phyloP scores from a whole-genome alignment of 2,888 invertebrate species.

The Bedellia somnulentella region DNA sequence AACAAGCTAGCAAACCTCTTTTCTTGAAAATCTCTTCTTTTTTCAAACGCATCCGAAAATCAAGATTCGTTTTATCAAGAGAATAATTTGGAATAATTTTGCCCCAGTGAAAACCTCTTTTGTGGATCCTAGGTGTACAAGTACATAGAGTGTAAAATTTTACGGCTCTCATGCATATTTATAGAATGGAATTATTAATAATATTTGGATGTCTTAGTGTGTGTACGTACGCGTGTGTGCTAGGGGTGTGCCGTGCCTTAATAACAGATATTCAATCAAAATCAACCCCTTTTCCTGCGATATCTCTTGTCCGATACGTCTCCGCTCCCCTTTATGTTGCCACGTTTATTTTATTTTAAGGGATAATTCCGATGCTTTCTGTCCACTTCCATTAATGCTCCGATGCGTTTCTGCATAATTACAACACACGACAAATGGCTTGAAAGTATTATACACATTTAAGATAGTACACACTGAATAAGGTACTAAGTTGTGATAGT shows the following conservation, averaged over 20 bases:
- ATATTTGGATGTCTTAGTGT: conserved; percentile 28
- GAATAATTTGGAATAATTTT: too few species aligned
- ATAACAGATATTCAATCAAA: conserved; percentile 63
- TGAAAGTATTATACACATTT: too few species aligned
- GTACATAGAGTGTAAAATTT: conserved; percentile 35
- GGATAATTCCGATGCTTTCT: conserved; percentile 8
- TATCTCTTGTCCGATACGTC: conserved; percentile 48
- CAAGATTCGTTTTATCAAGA: too few species aligned
- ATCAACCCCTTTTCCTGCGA: conserved; percentile 54
- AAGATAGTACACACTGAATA: too few species aligned
- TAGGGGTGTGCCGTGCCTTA: conserved; percentile 33
- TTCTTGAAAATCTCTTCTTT: too few species aligned
- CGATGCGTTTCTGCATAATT: conserved; percentile 4
- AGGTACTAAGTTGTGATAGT: too few species aligned
- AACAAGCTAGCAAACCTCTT: too few species aligned
- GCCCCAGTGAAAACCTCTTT: too few species aligned
- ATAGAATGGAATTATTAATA: conserved; percentile 57
- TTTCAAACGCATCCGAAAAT: too few species aligned
- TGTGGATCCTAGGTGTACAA: too few species aligned
- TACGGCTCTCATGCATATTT: conserved; percentile 55
- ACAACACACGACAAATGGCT: too few species aligned
- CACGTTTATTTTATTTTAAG: conserved; percentile 28
- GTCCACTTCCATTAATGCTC: conserved; percentile 3
- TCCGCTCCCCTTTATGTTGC: conserved; percentile 26
- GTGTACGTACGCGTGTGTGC: conserved; percentile 17